A percentile compares a stretch with the other conserved stretches of the same genome.
These are phyloP conservation scores for Butastur rufipennis DNA, from an alignment of 2,113 vertebrate genomes.

Conservation along the genomic window DNA sequence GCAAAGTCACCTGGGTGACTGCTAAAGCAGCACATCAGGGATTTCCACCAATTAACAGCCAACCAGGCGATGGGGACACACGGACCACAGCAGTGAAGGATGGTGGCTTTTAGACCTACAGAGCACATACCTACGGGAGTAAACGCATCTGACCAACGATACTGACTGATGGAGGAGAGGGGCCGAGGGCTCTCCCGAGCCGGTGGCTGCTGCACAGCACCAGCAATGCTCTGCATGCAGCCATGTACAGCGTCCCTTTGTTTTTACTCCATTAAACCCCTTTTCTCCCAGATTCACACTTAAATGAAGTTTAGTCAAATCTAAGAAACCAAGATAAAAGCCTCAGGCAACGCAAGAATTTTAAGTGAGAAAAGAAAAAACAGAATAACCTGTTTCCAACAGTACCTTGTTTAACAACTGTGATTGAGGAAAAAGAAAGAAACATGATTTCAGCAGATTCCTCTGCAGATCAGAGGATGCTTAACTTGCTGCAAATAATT, in stretches of 20 bases:
- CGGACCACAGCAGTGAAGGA: background rate
- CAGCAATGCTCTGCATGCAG: accelerated
- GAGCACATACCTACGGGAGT: accelerated
- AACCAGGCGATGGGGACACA: background rate
- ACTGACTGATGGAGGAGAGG: background rate
- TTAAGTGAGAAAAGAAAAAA: background rate
- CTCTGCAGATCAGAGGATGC: background rate
- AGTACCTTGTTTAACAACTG: background rate
- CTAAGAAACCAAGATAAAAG: background rate
- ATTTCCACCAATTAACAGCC: background rate
- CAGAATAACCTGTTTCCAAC: accelerated
- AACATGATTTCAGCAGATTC: background rate
- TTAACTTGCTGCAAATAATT: background rate
- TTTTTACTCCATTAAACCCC: background rate
- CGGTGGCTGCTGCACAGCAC: background rate
- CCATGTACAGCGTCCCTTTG: accelerated
- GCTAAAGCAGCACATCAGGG: background rate
- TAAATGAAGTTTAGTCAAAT: background rate
- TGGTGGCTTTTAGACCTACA: background rate
- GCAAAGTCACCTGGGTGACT: background rate
- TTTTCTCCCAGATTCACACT: background rate
- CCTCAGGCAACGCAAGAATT: background rate
- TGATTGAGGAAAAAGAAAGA: background rate
- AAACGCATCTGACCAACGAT: background rate
- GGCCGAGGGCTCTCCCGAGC: background rate